These are phyloP conservation scores for Myotis planiceps DNA, from an alignment of 2,797 vertebrate genomes.

Conservation along the genomic window DNA sequence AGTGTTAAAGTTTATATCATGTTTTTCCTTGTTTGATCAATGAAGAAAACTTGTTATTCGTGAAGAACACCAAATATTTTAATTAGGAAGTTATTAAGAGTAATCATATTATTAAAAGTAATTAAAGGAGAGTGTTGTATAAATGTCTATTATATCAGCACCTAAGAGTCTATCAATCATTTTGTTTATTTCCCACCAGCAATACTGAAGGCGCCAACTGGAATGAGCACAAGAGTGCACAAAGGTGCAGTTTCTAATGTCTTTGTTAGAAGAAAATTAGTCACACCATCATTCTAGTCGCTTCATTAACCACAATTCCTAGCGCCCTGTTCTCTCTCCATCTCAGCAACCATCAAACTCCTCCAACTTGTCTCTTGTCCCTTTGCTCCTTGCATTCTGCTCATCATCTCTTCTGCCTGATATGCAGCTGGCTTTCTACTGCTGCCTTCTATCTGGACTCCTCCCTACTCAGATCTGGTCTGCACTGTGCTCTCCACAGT, in stretches of 20 bases:
- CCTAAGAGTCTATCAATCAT: neutral
- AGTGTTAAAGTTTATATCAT: neutral
- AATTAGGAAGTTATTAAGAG: neutral
- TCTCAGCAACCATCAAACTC: neutral
- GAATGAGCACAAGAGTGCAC: neutral
- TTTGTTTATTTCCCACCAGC: neutral
- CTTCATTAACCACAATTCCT: neutral
- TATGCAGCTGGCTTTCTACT: neutral
- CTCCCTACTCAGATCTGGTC: neutral
- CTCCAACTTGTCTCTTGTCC: too few species aligned
- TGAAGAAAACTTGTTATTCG: conserved; percentile 6
- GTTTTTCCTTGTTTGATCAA: conserved; percentile 12
- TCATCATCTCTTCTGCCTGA: neutral
- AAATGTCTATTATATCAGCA: neutral
- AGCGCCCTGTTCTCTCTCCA: neutral
- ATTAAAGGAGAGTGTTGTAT: neutral
- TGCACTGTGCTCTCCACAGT: neutral
- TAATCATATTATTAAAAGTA: neutral
- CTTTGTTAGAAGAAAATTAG: neutral
- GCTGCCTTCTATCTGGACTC: neutral
- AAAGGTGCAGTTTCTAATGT: neutral
- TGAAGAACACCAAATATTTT: conserved; percentile 24
- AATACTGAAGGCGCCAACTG: neutral
- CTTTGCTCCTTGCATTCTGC: too few species aligned
- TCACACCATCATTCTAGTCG: neutral